Evolutionary conservation across 2,113 vertebrate species (phyloP).

Genomic region (chimpanzee (Pan troglodytes)): NHGRI_mPanTro3-v2.1_pri NC_086015.1:176016501-176017000

Average conservation of each 20-base stretch:
- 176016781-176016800: slow-evolving; percentile 11
- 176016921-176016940: slow-evolving; percentile 20
- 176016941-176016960: slow-evolving; percentile 8
- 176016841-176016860: not conserved
- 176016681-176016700: slow-evolving; percentile 70
- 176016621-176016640: slow-evolving; percentile 53
- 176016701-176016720: slow-evolving; percentile 74
- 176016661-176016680: slow-evolving; percentile 71
- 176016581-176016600: slow-evolving; percentile 60
- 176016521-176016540: slow-evolving; percentile 56
- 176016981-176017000: not conserved
- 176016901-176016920: slow-evolving; percentile 12
- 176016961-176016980: not conserved
- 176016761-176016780: slow-evolving; percentile 49
- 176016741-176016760: slow-evolving; percentile 57
- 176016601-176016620: slow-evolving; percentile 60
- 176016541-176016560: slow-evolving; percentile 59
- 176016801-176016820: slow-evolving; percentile 31
- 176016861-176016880: slow-evolving; percentile 9
- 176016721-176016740: slow-evolving; percentile 68
- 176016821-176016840: slow-evolving; percentile 47
- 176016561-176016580: slow-evolving; percentile 62
- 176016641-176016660: slow-evolving; percentile 61
- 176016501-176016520: slow-evolving; percentile 66
- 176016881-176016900: not conserved